phyloP scores from a whole-genome alignment of 2,113 vertebrate species.

The Myiozetetes cayanensis region DNA sequence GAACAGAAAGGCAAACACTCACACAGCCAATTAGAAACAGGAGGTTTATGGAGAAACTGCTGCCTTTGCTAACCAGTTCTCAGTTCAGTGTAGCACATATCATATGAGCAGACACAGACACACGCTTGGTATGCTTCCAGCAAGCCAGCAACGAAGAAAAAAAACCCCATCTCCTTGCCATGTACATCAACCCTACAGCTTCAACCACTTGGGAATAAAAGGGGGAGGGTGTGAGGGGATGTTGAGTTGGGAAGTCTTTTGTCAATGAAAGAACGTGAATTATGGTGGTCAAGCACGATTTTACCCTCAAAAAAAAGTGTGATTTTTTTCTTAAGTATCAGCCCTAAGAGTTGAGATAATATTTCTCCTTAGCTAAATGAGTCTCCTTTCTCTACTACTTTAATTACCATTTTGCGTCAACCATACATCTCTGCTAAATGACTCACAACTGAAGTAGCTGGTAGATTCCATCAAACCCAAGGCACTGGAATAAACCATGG shows the following conservation, averaged over 20 bases:
- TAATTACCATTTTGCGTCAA: neutral
- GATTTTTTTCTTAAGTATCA: neutral
- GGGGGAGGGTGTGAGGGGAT: fast-evolving
- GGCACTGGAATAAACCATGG: neutral
- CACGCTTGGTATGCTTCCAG: neutral
- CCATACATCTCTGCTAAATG: neutral
- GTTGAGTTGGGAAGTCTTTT: neutral
- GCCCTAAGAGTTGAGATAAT: neutral
- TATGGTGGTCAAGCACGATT: neutral
- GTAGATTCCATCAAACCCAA: neutral
- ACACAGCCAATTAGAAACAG: neutral
- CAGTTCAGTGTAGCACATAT: neutral
- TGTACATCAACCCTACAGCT: neutral
- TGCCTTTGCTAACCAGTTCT: neutral
- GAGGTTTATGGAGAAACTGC: neutral
- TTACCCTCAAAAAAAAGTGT: neutral
- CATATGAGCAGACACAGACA: neutral
- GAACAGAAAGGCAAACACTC: neutral
- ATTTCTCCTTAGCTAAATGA: neutral
- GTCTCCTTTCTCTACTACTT: neutral
- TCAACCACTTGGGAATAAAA: neutral
- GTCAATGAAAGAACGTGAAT: neutral
- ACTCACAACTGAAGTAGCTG: neutral
- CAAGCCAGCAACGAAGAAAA: neutral
- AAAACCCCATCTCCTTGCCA: neutral